Evolutionary conservation across 2,797 vertebrate genomes (phyloP).

Genomic region (Oreochromis mossambicus): DNA sequence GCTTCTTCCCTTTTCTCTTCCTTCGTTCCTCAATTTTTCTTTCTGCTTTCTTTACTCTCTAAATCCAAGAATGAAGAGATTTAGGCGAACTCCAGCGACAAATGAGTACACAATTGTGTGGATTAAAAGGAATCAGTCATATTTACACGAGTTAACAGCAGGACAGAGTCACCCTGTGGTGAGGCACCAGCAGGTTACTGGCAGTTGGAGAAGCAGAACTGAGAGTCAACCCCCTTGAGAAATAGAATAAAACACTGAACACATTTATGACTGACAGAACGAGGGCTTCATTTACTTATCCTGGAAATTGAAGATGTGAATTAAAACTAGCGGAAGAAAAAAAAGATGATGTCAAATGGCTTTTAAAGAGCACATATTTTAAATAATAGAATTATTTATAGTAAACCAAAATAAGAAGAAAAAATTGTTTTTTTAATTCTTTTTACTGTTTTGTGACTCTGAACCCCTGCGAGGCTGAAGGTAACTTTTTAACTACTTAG

Average conservation of each 20-base stretch:
- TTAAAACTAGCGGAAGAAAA: background rate
- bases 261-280: constrained; percentile 8
- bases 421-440: background rate
- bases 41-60: background rate
- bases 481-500: constrained; percentile 23
- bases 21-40: background rate
- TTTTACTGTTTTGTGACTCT: background rate
- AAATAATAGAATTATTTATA: constrained; percentile 16
- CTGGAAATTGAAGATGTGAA: background rate
- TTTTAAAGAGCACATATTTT: constrained; percentile 1
- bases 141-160: constrained; percentile 38
- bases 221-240: background rate
- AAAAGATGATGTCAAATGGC: background rate
- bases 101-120: constrained; percentile 7
- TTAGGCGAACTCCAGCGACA: constrained; percentile 1
- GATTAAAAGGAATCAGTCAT: constrained; percentile 50
- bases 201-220: background rate
- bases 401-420: background rate
- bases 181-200: constrained; percentile 24
- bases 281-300: constrained; percentile 1
- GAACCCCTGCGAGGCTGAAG: background rate
- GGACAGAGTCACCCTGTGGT: constrained; percentile 16
- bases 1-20: background rate
- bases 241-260: background rate
- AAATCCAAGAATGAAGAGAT: constrained; percentile 18